Evolutionary conservation across 2,113 vertebrate genomes (phyloP).

Genomic region (Myotis davidii): DNA sequence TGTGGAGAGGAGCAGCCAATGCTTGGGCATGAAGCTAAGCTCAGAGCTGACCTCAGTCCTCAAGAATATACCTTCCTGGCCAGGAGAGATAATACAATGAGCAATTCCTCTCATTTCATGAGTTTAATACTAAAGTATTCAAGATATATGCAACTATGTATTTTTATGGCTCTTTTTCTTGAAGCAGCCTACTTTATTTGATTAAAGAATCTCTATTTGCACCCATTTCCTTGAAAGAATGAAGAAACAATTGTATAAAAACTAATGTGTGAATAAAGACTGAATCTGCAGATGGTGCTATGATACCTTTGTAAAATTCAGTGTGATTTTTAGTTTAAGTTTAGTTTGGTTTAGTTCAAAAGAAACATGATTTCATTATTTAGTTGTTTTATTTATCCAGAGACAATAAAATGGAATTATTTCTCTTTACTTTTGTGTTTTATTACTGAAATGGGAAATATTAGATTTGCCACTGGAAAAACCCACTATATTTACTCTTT

Average conservation of each 20-base stretch:
- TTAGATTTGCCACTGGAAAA: not conserved
- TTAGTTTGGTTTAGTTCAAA: too few species aligned
- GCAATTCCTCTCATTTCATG: not conserved
- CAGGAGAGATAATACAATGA: too few species aligned
- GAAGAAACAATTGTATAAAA: not conserved
- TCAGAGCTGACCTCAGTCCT: too few species aligned
- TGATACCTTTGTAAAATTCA: constrained; percentile 15
- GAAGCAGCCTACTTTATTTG: not conserved
- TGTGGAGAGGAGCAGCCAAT: too few species aligned
- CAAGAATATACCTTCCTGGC: too few species aligned
- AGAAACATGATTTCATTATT: not conserved
- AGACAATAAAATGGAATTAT: constrained; percentile 18
- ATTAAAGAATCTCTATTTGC: not conserved
- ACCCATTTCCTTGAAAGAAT: too few species aligned
- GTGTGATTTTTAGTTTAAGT: not conserved
- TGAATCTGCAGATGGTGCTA: constrained; percentile 73
- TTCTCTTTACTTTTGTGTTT: constrained; percentile 40
- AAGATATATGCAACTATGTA: not conserved
- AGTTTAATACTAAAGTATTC: not conserved
- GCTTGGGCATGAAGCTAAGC: too few species aligned
- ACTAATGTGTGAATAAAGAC: not conserved
- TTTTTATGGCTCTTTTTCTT: constrained; percentile 3
- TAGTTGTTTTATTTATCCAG: not conserved
- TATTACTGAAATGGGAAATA: not conserved
- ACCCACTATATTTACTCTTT: not conserved